Evolutionary conservation across 1,140 invertebrate genomes (phyloP).

Genomic region (Nasonia vitripennis): DNA sequence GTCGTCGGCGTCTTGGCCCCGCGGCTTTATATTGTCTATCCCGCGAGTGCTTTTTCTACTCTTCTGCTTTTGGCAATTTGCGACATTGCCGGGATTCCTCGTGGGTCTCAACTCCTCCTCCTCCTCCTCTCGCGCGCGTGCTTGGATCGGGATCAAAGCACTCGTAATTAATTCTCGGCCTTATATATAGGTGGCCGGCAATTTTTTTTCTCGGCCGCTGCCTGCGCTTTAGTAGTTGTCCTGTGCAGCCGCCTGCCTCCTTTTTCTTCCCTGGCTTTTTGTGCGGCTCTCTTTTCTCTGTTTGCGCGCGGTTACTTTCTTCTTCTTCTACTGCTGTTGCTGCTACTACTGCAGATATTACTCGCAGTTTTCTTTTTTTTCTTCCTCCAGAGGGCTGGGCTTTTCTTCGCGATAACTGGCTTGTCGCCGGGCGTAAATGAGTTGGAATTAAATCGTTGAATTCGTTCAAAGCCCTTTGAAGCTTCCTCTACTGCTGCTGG

Average conservation of each 20-base stretch:
- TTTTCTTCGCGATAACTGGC: conserved; percentile 15
- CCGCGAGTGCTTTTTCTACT: conserved; percentile 11
- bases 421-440: conserved; percentile 5
- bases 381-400: not conserved
- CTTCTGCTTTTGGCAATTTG: conserved; percentile 52
- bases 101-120: not conserved
- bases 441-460: conserved; percentile 41
- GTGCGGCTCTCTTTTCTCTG: not conserved
- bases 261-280: conserved; percentile 6
- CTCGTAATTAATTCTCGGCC: conserved; percentile 48
- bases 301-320: conserved; percentile 35
- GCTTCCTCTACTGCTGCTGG: too few relatives aligned
- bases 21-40: conserved; percentile 44
- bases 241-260: conserved; percentile 1
- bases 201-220: conserved; percentile 20
- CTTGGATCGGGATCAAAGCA: conserved; percentile 47
- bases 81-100: conserved; percentile 46
- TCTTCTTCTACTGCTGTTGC: not conserved
- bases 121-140: not conserved
- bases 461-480: not conserved
- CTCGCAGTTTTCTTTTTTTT: conserved; percentile 39
- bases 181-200: conserved; percentile 41
- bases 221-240: conserved; percentile 9
- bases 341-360: conserved; percentile 44
- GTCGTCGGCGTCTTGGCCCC: conserved; percentile 18